Base-by-base conservation (phyloP, 2,113 vertebrate species). In the Bubalus kerabau region DNA sequence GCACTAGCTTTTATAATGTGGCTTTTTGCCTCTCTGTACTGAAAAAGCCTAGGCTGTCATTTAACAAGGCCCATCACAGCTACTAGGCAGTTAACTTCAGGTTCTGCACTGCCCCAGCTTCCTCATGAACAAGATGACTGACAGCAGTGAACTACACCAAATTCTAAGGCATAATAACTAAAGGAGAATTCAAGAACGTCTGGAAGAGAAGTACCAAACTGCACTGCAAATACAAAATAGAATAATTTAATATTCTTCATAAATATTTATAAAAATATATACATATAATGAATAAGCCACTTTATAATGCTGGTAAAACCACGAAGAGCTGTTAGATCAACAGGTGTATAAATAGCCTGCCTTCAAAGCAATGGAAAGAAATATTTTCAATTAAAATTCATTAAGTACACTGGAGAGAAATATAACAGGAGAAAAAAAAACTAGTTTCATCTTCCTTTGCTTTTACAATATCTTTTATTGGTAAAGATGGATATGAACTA, bases 261-360 rank as follows among this genome's bases (percentile, higher is more conserved):
- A 98, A 95, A 96, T 93, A 96, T 43, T 76, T 94, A 78, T 52
- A 91, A 85, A 96, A 95, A 89, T 85, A 95, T 60, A 96, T 80
- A 91, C 78, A 96, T 90, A 85, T 94, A 82, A 89, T 15, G 62
- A 94, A 52, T 26, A 90, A 76, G 16, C 21, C 59, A 94, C 59
- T 96, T 88, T 94, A 93, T 62, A 94, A 93, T 90, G 62, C 89
- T 94, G 71, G 84, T 96, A 90, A 93, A 90, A 89, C 52, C n/a
- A 89, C 9, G 5, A 97, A 78, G 60, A 89, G 19, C 52, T 97
- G 11, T 94, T 87, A 80, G 90, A 50, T 89, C 46, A 94, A 24
- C 11, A 95, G 57, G 26, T 87, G 14, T 54, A 85, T 78, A 50
- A 95, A 64, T 54, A 95, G 71, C 32, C 56, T 78, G 26, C 40